Percentiles rank a stretch among this genome's conserved stretches.
phyloP scores from a whole-genome alignment of 1,140 invertebrate species.

The Nasonia vitripennis region DNA sequence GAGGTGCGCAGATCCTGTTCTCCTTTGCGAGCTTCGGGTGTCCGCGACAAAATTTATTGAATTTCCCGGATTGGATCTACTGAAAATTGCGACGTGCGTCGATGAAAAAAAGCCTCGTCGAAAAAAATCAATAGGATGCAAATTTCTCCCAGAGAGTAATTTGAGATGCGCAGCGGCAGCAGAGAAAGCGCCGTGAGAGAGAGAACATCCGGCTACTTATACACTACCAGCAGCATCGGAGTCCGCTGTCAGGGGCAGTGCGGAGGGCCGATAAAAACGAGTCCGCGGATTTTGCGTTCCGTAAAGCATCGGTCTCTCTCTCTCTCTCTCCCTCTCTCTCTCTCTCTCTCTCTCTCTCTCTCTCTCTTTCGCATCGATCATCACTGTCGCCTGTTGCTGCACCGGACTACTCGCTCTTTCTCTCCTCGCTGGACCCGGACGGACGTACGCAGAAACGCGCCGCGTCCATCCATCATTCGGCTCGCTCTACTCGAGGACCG shows the following conservation, averaged over 20 bases:
- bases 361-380: slow-evolving; percentile 67
- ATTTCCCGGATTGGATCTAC: background rate
- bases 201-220: slow-evolving; percentile 3
- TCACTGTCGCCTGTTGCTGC: slow-evolving; percentile 70
- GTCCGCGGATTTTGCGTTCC: slow-evolving; percentile 66
- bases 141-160: background rate
- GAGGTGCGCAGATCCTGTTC: background rate
- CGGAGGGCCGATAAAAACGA: slow-evolving; percentile 56
- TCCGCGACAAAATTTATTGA: slow-evolving; percentile 8
- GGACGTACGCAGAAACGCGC: slow-evolving; percentile 55
- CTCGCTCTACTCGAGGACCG: slow-evolving; percentile 59
- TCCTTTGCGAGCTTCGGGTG: background rate
- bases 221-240: no score
- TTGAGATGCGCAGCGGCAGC: background rate
- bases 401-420: slow-evolving; percentile 47
- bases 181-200: background rate
- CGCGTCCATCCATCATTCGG: slow-evolving; percentile 69
- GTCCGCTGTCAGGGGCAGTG: background rate
- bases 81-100: background rate
- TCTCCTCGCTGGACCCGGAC: slow-evolving; percentile 55
- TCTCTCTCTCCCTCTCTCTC: no score
- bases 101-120: no score
- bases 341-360: no score
- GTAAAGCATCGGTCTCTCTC: slow-evolving; percentile 56
- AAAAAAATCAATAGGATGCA: background rate